Evolutionary conservation across 2,888 invertebrate species (phyloP).

Genomic region (Mythimna vitellina): DNA sequence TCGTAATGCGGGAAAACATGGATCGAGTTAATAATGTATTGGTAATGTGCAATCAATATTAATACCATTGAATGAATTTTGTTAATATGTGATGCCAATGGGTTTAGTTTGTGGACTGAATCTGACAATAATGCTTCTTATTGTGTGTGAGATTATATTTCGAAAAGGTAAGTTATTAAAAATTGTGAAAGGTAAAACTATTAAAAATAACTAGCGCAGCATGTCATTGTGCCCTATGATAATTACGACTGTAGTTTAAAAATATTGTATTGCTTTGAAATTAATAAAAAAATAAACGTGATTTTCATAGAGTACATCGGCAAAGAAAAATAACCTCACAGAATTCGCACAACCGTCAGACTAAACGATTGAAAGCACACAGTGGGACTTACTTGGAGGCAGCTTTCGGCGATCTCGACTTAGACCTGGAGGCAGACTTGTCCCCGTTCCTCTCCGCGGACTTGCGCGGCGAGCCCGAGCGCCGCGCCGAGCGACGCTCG

Average conservation of each 20-base stretch:
- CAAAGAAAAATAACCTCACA: conserved; percentile 71
- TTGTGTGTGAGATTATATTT: conserved; percentile 71
- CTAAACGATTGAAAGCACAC: conserved; percentile 78
- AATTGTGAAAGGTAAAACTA: neutral
- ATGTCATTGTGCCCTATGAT: conserved; percentile 10
- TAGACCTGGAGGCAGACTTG: conserved; percentile 78
- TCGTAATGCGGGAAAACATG: conserved; percentile 81
- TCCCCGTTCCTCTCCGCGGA: conserved; percentile 74
- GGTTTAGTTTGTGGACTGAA: conserved; percentile 52
- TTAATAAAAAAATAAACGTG: neutral
- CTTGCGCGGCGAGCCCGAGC: conserved; percentile 69
- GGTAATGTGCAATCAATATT: conserved; percentile 83
- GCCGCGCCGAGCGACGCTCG: conserved; percentile 74
- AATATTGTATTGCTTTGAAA: too few species aligned
- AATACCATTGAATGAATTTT: conserved; percentile 68
- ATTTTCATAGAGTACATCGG: conserved; percentile 10
- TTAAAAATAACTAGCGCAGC: conserved; percentile 25
- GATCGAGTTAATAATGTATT: conserved; percentile 75
- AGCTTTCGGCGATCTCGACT: conserved; percentile 88
- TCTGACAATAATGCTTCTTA: conserved; percentile 75
- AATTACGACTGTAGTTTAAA: conserved; percentile 12
- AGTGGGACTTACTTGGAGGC: conserved; percentile 80
- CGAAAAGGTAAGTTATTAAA: conserved; percentile 4
- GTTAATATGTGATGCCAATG: conserved; percentile 74
- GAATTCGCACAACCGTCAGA: conserved; percentile 73